phyloP scores from a whole-genome alignment of 2,888 invertebrate genomes.

The Zhuqinia jingwanae region DNA sequence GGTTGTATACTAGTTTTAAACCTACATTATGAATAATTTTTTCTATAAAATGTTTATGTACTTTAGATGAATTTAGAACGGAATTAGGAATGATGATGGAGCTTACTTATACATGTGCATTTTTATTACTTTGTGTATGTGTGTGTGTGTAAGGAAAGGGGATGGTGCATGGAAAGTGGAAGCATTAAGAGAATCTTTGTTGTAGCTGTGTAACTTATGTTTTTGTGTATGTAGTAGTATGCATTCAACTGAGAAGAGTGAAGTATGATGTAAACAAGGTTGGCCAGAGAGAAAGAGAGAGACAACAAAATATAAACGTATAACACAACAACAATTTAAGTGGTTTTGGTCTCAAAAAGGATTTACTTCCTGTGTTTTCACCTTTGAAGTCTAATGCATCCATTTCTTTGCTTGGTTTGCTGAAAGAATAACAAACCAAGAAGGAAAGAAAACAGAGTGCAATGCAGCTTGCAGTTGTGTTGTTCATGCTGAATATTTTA shows the following conservation, averaged over 20 bases:
- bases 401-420: neutral
- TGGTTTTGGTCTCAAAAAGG: constrained; percentile 4
- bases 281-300: too few relatives aligned
- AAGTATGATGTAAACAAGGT: neutral
- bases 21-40: neutral
- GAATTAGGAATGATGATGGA: neutral
- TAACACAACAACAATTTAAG: neutral
- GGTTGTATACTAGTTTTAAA: neutral
- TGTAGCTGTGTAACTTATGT: too few relatives aligned
- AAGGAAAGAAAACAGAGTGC: neutral
- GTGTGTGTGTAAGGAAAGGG: too few relatives aligned
- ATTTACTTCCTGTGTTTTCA: constrained; percentile 20
- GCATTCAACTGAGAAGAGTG: neutral
- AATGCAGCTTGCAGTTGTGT: neutral
- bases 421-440: neutral
- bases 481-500: neutral
- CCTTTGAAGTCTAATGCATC: constrained; percentile 7
- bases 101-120: neutral
- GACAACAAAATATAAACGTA: neutral
- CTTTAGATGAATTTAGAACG: neutral
- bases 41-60: neutral
- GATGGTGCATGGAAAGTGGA: too few relatives aligned
- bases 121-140: neutral
- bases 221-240: neutral
- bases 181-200: too few relatives aligned